Evolutionary conservation across 2,888 invertebrate species (phyloP).

Genomic region (Andrena dorsata): DNA sequence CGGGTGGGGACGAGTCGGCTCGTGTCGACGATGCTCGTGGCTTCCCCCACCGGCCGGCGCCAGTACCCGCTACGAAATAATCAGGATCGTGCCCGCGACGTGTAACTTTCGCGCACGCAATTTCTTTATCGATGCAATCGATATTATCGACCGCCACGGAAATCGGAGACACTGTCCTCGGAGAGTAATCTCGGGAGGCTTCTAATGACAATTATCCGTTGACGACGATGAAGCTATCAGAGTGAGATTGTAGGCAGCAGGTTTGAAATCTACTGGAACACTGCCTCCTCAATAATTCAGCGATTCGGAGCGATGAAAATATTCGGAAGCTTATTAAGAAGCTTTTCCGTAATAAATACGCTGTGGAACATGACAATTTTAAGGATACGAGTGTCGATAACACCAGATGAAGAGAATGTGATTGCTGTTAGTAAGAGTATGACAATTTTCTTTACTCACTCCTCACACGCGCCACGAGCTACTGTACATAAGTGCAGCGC

Average conservation of each 20-base stretch:
- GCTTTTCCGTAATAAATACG: too few relatives aligned
- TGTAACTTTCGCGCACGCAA: conserved; percentile 10
- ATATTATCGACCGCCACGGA: neutral
- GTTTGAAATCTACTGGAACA: too few relatives aligned
- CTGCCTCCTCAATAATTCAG: too few relatives aligned
- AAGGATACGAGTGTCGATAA: too few relatives aligned
- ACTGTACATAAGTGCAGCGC: conserved; percentile 36
- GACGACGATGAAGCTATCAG: neutral
- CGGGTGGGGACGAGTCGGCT: conserved; percentile 66
- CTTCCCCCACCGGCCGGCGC: conserved; percentile 20
- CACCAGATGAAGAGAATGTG: too few relatives aligned
- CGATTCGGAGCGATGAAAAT: too few relatives aligned
- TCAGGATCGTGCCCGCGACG: conserved; percentile 34
- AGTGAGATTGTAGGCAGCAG: too few relatives aligned
- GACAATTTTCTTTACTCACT: neutral
- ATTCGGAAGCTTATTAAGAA: too few relatives aligned
- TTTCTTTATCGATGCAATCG: conserved; percentile 18
- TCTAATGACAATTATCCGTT: neutral
- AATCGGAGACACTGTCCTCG: neutral
- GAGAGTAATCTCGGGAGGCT: neutral
- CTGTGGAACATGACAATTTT: too few relatives aligned
- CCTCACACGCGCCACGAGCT: conserved; percentile 2
- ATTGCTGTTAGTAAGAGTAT: too few relatives aligned
- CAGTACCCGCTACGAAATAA: conserved; percentile 29
- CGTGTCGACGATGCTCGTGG: conserved; percentile 67